These are phyloP conservation scores for Oplegnathus fasciatus DNA, from an alignment of 2,113 vertebrate species.

Conservation along the genomic window DNA sequence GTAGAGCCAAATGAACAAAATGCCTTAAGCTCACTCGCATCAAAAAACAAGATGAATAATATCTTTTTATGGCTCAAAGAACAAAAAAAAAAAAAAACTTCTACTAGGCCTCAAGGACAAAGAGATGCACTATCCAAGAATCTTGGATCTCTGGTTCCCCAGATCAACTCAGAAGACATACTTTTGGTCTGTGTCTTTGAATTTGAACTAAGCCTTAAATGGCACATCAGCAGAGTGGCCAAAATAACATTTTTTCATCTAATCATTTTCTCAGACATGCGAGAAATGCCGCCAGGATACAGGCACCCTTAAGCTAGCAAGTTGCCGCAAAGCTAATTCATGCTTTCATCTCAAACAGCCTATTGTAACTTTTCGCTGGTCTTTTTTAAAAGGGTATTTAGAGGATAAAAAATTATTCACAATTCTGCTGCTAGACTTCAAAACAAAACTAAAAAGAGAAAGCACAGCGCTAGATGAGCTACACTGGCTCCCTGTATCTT, in stretches of 20 bases:
- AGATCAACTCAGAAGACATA: not conserved
- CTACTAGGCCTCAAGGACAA: not conserved
- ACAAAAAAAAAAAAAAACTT: not conserved
- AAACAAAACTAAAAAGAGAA: conserved; percentile 17
- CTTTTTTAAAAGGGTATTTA: conserved; percentile 17
- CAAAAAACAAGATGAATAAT: not conserved
- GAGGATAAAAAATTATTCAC: not conserved
- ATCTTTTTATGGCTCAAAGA: not conserved
- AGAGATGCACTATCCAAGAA: not conserved
- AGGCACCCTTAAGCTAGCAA: not conserved
- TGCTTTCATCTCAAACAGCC: conserved; percentile 12
- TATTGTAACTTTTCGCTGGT: not conserved
- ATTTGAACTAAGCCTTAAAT: conserved; percentile 5
- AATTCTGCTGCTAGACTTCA: conserved; percentile 30
- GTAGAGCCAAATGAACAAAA: not conserved
- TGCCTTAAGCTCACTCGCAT: not conserved
- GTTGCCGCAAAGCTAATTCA: conserved; percentile 19
- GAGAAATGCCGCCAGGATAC: not conserved
- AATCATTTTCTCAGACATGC: conserved; percentile 22
- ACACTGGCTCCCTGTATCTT: not conserved
- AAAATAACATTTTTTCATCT: conserved; percentile 23
- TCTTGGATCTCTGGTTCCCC: conserved; percentile 1
- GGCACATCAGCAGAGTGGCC: not conserved
- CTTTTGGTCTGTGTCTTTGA: conserved; percentile 12
- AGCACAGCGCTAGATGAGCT: not conserved